Evolutionary conservation across 2,888 invertebrate species (phyloP), one percentile per base, ranked within the genome.

Genomic region (Muschampia staudingeri): DNA sequence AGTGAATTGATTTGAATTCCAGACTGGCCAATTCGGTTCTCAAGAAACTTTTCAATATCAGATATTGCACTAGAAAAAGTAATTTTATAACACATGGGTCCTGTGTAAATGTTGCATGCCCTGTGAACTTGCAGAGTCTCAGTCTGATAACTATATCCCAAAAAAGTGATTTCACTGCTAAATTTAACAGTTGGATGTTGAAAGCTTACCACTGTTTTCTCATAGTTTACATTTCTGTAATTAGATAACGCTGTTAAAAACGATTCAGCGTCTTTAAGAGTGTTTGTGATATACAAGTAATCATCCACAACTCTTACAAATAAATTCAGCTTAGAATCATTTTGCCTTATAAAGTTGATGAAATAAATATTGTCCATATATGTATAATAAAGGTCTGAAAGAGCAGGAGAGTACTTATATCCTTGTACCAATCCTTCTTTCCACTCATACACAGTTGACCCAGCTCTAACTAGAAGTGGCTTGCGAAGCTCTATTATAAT

Each of bases 41-140:
- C 94, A 80, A 97, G 87, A 89, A 97, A 97, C 81, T 92, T 94
- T n/a, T 89, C 78, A 19, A 94, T 80, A 85, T 97, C 90, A 25
- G 83, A 86, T 56, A 95, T 89, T 0, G 94, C 93, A 84, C 88
- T 87, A 25, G 95, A 92, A 85, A 97, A 97, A 0, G 92, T 90
- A 19, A 97, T 96, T 92, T 97, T 97, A 82, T 95, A 96, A 86
- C 96, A 96, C 93, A 97, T 95, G 85, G 94, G 95, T 9, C 97
- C 97, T 52, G 86, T 79, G 89, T 91, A 96, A n/a, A 95, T 92
- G 87, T 93, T 94, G 73, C 86, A 92, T 9, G 96, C 94, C 86
- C 97, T 92, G 65, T 94, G 92, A 0, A 97, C 95, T 91, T 94
- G 89, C 89, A 97, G 88, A 73, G 89, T 95, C 5, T 81, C 71